A percentile compares a stretch with the other conserved stretches of the same genome.
phyloP scores from a whole-genome alignment of 2,113 vertebrate genomes.

The Triplophysa dalaica region DNA sequence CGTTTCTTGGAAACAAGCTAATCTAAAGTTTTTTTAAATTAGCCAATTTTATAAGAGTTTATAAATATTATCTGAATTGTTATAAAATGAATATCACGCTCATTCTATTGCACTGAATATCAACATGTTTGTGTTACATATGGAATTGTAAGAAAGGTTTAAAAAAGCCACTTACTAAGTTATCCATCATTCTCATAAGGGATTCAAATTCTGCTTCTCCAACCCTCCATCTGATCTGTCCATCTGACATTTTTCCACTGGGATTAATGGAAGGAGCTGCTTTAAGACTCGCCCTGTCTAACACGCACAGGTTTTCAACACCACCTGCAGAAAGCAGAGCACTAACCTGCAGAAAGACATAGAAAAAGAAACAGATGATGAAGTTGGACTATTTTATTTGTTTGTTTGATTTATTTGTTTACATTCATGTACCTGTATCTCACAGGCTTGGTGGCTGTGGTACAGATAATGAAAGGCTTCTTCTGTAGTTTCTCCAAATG shows the following conservation, averaged over 20 bases:
- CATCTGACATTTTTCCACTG: conserved; percentile 79
- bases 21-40: no score
- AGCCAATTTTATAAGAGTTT: no score
- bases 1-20: no score
- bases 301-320: conserved; percentile 81
- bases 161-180: conserved; percentile 83
- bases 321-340: conserved; percentile 85
- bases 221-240: conserved; percentile 88
- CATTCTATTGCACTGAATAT: no score
- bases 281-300: conserved; percentile 87
- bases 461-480: conserved; percentile 95
- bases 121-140: no score
- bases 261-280: conserved; percentile 74
- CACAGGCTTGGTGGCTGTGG: conserved; percentile 89
- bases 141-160: background rate
- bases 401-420: background rate
- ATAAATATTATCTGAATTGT: no score
- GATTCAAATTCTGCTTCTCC: conserved; percentile 95
- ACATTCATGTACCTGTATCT: conserved; percentile 83
- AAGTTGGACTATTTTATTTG: background rate
- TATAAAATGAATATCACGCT: no score
- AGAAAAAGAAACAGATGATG: background rate
- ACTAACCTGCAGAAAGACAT: conserved; percentile 75
- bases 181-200: conserved; percentile 96
- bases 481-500: conserved; percentile 90